These are phyloP conservation scores for Quadriops clusia DNA, from an alignment of 2,888 invertebrate species.

Conservation along the genomic window DNA sequence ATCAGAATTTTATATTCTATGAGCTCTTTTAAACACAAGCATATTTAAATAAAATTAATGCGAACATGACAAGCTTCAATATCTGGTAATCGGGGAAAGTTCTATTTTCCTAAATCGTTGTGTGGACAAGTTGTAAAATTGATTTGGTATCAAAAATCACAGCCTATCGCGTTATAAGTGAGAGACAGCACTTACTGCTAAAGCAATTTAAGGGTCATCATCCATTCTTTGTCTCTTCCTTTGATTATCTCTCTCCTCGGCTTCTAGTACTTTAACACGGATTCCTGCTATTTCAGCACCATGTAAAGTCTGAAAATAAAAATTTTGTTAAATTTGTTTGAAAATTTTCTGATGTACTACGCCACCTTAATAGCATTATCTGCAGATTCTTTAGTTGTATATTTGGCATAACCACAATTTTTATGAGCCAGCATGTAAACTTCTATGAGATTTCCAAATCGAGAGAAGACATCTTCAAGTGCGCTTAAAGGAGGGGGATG, in stretches of 20 bases:
- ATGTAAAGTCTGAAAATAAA: conserved; percentile 45
- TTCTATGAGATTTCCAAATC: conserved; percentile 83
- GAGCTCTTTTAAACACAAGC: no score
- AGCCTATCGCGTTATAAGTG: conserved; percentile 2
- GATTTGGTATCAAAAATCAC: no score
- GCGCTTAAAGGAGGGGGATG: conserved; percentile 63
- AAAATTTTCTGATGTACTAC: background rate
- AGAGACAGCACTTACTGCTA: conserved; percentile 5
- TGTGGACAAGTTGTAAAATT: no score
- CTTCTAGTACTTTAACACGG: conserved; percentile 77
- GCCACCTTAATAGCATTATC: conserved; percentile 58
- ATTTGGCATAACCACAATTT: conserved; percentile 88
- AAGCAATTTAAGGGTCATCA: no score
- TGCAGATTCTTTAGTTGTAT: conserved; percentile 62
- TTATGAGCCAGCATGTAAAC: conserved; percentile 81
- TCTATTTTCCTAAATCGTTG: no score
- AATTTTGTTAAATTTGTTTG: background rate
- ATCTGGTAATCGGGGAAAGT: no score
- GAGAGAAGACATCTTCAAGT: conserved; percentile 77
- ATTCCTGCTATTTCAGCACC: conserved; percentile 82
- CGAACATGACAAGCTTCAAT: no score
- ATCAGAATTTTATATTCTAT: no score
- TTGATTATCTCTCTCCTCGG: conserved; percentile 51
- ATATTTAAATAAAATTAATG: no score
- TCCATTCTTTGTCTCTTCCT: conserved; percentile 18